A percentile compares a stretch with the other conserved stretches of the same genome.
Conservation (phyloP, 2,113 vertebrate genomes). For the Heterotis niloticus region DNA sequence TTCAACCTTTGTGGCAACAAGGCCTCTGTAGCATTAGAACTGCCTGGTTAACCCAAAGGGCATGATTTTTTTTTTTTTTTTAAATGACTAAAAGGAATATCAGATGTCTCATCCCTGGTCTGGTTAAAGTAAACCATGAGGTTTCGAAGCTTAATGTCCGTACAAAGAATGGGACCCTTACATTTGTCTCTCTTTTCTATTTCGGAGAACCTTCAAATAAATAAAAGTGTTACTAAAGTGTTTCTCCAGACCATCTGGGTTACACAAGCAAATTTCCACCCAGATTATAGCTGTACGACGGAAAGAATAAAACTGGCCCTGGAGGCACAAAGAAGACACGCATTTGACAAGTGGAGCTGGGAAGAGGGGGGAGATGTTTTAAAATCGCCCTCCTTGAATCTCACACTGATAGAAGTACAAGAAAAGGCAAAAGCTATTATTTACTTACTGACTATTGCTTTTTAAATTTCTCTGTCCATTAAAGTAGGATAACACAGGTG, state of each 20-base stretch:
- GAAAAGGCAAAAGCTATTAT: background rate
- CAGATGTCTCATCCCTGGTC: background rate
- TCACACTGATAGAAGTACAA: background rate
- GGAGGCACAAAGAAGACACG: background rate
- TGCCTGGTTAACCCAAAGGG: background rate
- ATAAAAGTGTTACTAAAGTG: background rate
- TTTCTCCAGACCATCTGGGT: background rate
- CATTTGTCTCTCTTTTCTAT: background rate
- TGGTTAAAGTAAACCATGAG: background rate
- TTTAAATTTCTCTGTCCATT: background rate
- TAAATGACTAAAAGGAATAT: no score
- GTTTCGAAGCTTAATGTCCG: background rate
- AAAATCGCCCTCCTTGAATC: background rate
- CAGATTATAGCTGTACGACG: background rate
- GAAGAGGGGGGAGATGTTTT: background rate
- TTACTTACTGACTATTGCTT: slow-evolving; percentile 5
- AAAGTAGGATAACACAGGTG: background rate
- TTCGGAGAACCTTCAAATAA: background rate
- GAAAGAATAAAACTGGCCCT: background rate
- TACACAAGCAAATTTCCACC: background rate
- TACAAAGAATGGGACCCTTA: background rate
- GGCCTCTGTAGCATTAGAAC: background rate
- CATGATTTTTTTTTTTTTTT: background rate
- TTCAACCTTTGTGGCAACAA: slow-evolving; percentile 10
- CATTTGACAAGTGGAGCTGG: background rate